These are phyloP conservation scores for Condylura cristata DNA, from an alignment of 2,113 vertebrate species.

Conservation along the genomic window DNA sequence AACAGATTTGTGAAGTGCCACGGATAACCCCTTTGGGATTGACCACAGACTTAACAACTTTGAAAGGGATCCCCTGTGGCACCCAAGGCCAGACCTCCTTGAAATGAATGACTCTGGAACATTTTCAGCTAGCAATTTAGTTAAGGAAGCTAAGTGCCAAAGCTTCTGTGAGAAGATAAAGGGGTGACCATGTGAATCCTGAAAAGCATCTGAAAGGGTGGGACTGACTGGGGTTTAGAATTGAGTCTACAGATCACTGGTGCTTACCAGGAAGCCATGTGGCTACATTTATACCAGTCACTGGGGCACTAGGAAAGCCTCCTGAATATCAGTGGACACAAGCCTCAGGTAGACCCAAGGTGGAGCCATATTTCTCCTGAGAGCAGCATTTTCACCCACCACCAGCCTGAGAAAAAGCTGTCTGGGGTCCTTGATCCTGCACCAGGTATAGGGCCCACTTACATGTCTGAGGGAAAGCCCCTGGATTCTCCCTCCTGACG, in stretches of 20 bases:
- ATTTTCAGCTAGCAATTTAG: background rate
- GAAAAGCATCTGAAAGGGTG: background rate
- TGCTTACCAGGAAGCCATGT: background rate
- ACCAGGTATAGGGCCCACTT: background rate
- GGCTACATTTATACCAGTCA: background rate
- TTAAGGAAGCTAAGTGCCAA: conserved; percentile 24
- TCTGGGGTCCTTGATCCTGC: background rate
- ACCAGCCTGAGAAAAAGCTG: background rate
- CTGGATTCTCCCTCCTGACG: background rate
- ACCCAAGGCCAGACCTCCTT: background rate
- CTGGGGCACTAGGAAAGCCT: background rate
- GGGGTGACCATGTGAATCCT: background rate
- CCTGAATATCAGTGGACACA: background rate
- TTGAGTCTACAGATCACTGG: accelerated
- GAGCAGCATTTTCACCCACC: background rate
- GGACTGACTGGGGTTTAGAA: background rate
- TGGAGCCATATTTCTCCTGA: background rate
- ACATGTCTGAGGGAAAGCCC: background rate
- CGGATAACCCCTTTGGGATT: background rate
- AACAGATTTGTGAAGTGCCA: background rate
- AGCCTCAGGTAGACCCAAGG: background rate
- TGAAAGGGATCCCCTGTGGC: background rate
- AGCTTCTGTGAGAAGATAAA: conserved; percentile 12
- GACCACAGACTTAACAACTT: background rate
- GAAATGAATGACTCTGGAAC: conserved; percentile 16